Evolutionary conservation across 2,113 vertebrate species (phyloP), one percentile per base, ranked within the genome.

Genomic region (Phyllostomus discolor): DNA sequence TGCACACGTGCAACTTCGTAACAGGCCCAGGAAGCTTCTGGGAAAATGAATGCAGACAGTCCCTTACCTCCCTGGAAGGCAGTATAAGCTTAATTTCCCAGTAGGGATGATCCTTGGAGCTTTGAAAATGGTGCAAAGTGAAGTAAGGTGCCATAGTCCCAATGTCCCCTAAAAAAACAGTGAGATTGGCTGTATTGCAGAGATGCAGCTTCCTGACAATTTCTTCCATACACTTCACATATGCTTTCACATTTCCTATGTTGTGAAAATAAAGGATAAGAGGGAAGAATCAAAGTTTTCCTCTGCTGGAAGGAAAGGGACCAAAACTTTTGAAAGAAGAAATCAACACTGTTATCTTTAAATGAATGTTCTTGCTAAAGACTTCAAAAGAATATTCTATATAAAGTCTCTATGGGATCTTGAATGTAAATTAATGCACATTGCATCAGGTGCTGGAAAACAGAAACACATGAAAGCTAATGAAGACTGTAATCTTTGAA

Each of bases 381-480:
- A 19, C 52, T 91, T 97, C 50, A n/a, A 52, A 86, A 91, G 78
- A 76, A 50, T 59, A 52, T 75, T 87, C 87, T 86, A 67, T 62
- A 91, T 26, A 48, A 76, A 52, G 38, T 80, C 50, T 67, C 57
- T 10, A 4, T 24, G 57, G 43, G 59, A 67, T 78, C 38, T 24
- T 54, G 35, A 66, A 72, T 28, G 72, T 73, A 73, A 78, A 52
- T 54, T 35, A 90, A 62, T 10, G 38, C n/a, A 35, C 12, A 26
- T 35, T 82, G 33, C 54, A 48, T 76, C 5, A 64, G 28, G 43
- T 67, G 73, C 91, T 28, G 17, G 50, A 43, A 89, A 95, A 93
- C 38, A 54, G 73, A 92, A 94, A 67, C 46, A 7, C 46, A 66
- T 41, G 46, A 46, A 72, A 43, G 52, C 31, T 57, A 62, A 88